Evolutionary conservation across 37 sponge, comb jelly and placozoan genomes (phyloP), one percentile per base, ranked within the genome.

Genomic region (Aplysina aerophoba): DNA sequence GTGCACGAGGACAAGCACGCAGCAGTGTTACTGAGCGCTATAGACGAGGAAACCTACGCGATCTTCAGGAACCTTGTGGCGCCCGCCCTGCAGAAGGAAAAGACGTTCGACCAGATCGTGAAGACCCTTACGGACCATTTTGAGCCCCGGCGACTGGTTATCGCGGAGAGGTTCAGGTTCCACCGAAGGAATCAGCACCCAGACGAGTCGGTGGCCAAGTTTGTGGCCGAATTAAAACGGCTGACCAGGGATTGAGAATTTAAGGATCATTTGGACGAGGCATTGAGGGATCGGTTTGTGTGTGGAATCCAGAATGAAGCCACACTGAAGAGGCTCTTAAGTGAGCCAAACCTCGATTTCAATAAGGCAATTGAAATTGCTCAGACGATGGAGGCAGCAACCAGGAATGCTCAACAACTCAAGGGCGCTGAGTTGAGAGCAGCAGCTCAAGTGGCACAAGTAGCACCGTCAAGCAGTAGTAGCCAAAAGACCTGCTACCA

Each of bases 221-320:
- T 73, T 34, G 40, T 34, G n/a, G 77, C 77, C 6, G 41, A 22
- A 39, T 38, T 34, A 22, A 34, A 34, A 38, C 5, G 28, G 77
- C 77, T 73, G 41, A 24, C 77, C 28, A 22, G 8, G 11, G n/a
- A 34, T 34, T 73, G 77, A 3, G 14, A 73, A 6, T 73, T 73
- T 38, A 30, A 30, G 41, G 4, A n/a, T 39, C 77, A 73, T 22
- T 30, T 73, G 37, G 77, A 73, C 11, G 77, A 73, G 8, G 77
- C 77, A n/a, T 24, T 73, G 28, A 73, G 77, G 28, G 77, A 73
- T 73, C 77, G 41, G 3, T 31, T 73, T 39, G 77, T 73, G 22
- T 3, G 77, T 30, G 77, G 77, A 13, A 6, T 73, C 22, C 22
- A 22, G n/a, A 39, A 24, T 38, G 77, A 34, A 38, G 37, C 77